A percentile compares a stretch with the other conserved stretches of the same genome.
These are phyloP conservation scores for Barnardius zonarius DNA, from an alignment of 2,113 vertebrate genomes.

Conservation along the genomic window DNA sequence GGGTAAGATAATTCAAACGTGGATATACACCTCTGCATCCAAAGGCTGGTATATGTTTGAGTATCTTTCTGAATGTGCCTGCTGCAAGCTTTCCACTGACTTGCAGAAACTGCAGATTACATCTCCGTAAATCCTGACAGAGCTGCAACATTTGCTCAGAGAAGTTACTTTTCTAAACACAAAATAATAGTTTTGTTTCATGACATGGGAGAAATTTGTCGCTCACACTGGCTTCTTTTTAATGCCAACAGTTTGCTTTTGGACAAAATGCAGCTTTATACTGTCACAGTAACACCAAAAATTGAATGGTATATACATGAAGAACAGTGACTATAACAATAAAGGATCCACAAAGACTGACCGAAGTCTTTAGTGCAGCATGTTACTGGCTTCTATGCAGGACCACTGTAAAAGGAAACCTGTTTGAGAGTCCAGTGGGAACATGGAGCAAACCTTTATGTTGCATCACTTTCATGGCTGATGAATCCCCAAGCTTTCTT, in stretches of 20 bases:
- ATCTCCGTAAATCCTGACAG: accelerated
- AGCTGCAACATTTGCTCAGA: accelerated
- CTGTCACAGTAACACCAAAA: too few species aligned
- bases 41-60: not conserved
- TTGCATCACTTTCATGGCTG: not conserved
- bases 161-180: too few species aligned
- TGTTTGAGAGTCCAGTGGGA: accelerated
- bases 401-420: not conserved
- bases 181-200: accelerated
- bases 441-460: not conserved
- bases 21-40: not conserved
- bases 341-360: not conserved
- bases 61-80: not conserved
- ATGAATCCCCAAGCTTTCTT: not conserved
- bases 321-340: not conserved
- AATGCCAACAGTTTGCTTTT: not conserved
- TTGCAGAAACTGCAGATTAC: not conserved
- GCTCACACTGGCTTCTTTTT: not conserved
- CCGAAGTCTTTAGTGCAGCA: accelerated
- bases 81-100: not conserved
- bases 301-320: accelerated
- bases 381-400: not conserved
- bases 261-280: not conserved
- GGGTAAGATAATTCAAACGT: accelerated
- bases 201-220: accelerated